These are phyloP conservation scores for Lithophane semibrunnea DNA, from an alignment of 2,888 invertebrate genomes.

Conservation along the genomic window DNA sequence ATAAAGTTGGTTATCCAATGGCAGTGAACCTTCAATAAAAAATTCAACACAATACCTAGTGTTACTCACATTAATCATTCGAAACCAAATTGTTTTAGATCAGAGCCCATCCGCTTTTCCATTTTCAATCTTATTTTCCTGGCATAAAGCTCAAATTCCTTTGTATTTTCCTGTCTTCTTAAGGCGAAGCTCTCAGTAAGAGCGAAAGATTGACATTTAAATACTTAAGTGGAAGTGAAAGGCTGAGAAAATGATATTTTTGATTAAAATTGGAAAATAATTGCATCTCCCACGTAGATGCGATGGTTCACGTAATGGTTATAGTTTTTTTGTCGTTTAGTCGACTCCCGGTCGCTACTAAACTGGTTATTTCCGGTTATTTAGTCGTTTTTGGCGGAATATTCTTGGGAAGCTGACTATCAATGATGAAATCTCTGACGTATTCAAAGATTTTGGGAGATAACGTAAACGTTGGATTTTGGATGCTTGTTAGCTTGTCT, in stretches of 20 bases:
- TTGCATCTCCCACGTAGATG: slow-evolving; percentile 89
- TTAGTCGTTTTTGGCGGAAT: slow-evolving; percentile 60
- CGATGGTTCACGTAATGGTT: slow-evolving; percentile 80
- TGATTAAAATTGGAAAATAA: slow-evolving; percentile 91
- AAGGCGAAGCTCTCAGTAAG: slow-evolving; percentile 77
- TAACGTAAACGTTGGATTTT: background rate
- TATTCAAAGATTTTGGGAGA: slow-evolving; percentile 18
- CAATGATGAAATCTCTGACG: slow-evolving; percentile 59
- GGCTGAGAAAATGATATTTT: slow-evolving; percentile 88
- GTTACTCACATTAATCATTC: slow-evolving; percentile 88
- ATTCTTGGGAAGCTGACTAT: slow-evolving; percentile 63
- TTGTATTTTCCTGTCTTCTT: slow-evolving; percentile 63
- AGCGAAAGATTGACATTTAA: slow-evolving; percentile 89
- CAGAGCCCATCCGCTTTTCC: slow-evolving; percentile 54
- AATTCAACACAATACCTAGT: slow-evolving; percentile 77
- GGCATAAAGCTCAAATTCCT: slow-evolving; percentile 66
- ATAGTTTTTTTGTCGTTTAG: slow-evolving; percentile 82
- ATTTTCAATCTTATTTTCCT: slow-evolving; percentile 67
- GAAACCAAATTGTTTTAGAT: slow-evolving; percentile 87
- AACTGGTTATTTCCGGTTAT: slow-evolving; percentile 83
- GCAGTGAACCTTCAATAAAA: slow-evolving; percentile 55
- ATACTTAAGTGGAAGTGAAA: slow-evolving; percentile 90
- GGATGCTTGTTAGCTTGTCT: slow-evolving; percentile 19
- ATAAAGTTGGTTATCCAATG: slow-evolving; percentile 67
- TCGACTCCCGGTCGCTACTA: slow-evolving; percentile 76